These are phyloP conservation scores for Sphenopsis melanotis DNA, from an alignment of 2,797 vertebrate species.

Conservation along the genomic window DNA sequence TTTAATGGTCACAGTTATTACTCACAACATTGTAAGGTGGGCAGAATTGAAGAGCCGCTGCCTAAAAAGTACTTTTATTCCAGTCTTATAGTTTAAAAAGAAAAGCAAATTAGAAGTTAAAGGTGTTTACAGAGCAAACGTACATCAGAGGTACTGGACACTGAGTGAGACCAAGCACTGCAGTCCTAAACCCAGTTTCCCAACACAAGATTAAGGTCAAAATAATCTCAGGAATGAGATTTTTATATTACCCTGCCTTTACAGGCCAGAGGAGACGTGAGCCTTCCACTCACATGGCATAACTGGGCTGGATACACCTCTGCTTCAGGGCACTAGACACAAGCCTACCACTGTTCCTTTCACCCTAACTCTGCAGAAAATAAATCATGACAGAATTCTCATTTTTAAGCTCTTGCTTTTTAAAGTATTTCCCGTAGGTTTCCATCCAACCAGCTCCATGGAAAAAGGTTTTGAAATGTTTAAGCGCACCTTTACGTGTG, in stretches of 20 bases:
- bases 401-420: neutral
- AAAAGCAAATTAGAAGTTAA: neutral
- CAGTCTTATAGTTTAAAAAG: neutral
- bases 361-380: neutral
- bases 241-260: neutral
- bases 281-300: neutral
- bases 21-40: neutral
- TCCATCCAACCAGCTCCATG: neutral
- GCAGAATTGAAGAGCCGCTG: neutral
- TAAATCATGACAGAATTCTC: neutral
- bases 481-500: neutral
- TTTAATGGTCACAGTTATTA: neutral
- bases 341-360: neutral
- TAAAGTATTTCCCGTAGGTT: neutral
- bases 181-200: neutral
- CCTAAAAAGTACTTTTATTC: neutral
- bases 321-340: neutral
- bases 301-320: neutral
- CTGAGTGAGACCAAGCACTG: neutral
- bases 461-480: neutral
- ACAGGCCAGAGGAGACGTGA: neutral
- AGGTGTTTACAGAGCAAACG: neutral
- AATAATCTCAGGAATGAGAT: neutral
- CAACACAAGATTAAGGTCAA: neutral
- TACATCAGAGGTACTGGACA: accelerated